Conservation (phyloP, 2,888 invertebrate genomes). For the Orthonevra nobilis region DNA sequence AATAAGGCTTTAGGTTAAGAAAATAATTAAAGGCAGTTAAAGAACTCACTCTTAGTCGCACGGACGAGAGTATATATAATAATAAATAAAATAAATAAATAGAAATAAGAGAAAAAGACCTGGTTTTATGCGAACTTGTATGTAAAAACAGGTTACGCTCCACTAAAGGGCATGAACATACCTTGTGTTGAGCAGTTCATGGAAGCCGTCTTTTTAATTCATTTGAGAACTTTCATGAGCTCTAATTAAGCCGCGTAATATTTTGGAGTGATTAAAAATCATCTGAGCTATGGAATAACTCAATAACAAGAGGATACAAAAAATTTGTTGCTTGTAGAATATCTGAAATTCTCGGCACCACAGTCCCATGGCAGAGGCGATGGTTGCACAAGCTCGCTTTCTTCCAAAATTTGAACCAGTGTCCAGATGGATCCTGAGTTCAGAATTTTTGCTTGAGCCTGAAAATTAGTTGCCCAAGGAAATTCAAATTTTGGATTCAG, state of each 20-base stretch:
- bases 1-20: too few relatives aligned
- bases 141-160: conserved; percentile 34
- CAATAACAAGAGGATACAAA: conserved; percentile 57
- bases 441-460: conserved; percentile 22
- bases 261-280: conserved; percentile 57
- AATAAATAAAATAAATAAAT: too few relatives aligned
- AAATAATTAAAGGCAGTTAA: too few relatives aligned
- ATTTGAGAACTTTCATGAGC: conserved; percentile 4
- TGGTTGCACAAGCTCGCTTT: conserved; percentile 63
- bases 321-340: conserved; percentile 71
- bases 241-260: conserved; percentile 11
- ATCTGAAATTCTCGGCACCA: conserved; percentile 64
- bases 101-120: too few relatives aligned
- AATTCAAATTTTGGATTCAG: too few relatives aligned
- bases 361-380: conserved; percentile 67
- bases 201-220: conserved; percentile 41
- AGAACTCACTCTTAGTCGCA: too few relatives aligned
- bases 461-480: conserved; percentile 32
- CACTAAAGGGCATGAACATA: conserved; percentile 23
- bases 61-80: too few relatives aligned
- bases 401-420: conserved; percentile 26
- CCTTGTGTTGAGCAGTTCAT: conserved; percentile 45
- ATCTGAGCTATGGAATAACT: conserved; percentile 49
- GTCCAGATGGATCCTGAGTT: conserved; percentile 45
- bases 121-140: too few relatives aligned